A percentile compares a stretch with the other conserved stretches of the same genome.
Evolutionary conservation across 2,113 vertebrate genomes (phyloP).

Genomic region (Zosterops japonicus): DNA sequence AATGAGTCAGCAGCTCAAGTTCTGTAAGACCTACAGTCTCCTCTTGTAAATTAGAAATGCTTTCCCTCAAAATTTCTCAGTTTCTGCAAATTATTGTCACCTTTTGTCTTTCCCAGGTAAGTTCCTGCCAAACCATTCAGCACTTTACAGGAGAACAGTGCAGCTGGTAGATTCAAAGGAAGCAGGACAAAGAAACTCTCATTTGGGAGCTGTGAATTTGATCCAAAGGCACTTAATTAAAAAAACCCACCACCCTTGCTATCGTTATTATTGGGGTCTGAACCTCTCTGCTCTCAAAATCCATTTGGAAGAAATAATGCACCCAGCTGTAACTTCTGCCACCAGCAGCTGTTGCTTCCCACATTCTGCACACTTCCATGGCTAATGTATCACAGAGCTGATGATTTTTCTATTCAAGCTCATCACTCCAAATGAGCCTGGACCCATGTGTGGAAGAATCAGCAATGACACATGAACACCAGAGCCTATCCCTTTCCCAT

Average conservation of each 20-base stretch:
- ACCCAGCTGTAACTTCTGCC: neutral
- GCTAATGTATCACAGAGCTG: neutral
- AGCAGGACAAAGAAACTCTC: neutral
- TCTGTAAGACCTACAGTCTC: neutral
- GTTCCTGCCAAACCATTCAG: neutral
- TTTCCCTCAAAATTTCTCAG: neutral
- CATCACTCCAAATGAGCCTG: neutral
- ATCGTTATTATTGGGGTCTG: neutral
- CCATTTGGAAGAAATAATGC: neutral
- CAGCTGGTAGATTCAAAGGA: neutral
- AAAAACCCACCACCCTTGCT: neutral
- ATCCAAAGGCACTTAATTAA: neutral
- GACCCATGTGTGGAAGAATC: neutral
- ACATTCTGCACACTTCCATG: neutral
- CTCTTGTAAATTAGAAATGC: neutral
- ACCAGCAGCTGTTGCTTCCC: neutral
- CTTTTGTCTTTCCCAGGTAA: neutral
- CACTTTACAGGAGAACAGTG: neutral
- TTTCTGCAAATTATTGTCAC: neutral
- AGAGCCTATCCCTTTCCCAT: neutral
- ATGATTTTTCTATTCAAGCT: neutral
- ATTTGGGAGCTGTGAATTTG: neutral
- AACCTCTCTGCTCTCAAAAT: neutral
- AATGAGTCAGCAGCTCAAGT: neutral
- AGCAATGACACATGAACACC: neutral